Evolutionary conservation across 2,797 vertebrate genomes (phyloP).

Genomic region (Sebastiscus tertius): DNA sequence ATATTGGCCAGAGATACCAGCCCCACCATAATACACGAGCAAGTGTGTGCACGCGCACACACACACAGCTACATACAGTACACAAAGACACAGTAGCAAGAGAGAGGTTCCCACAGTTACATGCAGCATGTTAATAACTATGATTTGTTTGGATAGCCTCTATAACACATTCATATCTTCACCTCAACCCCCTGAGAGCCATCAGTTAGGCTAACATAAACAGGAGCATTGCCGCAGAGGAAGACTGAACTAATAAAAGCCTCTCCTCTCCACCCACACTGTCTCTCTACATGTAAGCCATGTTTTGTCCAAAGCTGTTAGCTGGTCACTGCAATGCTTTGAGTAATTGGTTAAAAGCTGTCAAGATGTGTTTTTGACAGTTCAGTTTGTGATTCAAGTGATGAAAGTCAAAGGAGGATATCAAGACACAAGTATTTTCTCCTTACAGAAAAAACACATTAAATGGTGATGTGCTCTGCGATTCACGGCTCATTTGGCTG

Average conservation of each 20-base stretch:
- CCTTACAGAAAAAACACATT: not conserved
- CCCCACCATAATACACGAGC: not conserved
- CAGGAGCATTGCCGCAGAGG: conserved; percentile 21
- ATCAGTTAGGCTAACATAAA: conserved; percentile 32
- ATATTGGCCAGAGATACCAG: conserved; percentile 20
- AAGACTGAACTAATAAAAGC: conserved; percentile 6
- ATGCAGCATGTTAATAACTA: conserved; percentile 4
- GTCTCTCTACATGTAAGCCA: not conserved
- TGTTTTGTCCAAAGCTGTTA: not conserved
- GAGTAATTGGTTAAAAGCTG: not conserved
- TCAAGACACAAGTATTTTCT: not conserved
- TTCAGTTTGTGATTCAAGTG: not conserved
- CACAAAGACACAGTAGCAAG: not conserved
- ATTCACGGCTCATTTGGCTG: not conserved
- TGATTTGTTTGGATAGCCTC: conserved; percentile 50
- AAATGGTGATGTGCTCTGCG: not conserved
- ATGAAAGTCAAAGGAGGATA: not conserved
- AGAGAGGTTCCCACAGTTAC: conserved; percentile 45
- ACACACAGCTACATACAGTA: not conserved
- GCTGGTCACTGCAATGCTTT: not conserved
- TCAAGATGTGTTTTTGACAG: not conserved
- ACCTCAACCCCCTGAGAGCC: conserved; percentile 30
- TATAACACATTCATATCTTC: conserved; percentile 45
- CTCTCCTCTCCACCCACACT: not conserved
- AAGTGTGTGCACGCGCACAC: not conserved